These are phyloP conservation scores for Platysternon megacephalum DNA, from an alignment of 2,113 vertebrate genomes.

Conservation along the genomic window DNA sequence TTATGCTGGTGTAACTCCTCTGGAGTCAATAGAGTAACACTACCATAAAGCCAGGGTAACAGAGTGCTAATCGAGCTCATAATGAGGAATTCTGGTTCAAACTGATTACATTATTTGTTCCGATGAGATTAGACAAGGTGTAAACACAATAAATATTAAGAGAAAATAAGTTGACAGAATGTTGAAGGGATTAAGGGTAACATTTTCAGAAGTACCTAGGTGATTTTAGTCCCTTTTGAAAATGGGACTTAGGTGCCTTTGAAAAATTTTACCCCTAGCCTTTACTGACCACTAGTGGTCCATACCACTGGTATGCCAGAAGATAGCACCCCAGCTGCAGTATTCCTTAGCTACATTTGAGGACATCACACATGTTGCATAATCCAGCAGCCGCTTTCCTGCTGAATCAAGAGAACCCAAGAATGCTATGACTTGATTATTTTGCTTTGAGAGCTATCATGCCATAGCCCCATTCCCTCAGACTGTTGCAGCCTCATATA, in stretches of 20 bases:
- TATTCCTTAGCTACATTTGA: not conserved
- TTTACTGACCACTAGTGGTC: not conserved
- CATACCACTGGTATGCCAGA: not conserved
- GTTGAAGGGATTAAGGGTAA: not conserved
- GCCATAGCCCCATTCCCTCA: not conserved
- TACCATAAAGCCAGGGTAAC: not conserved
- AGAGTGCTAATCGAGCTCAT: not conserved
- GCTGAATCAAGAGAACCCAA: not conserved
- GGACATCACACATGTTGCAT: not conserved
- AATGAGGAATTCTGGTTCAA: not conserved
- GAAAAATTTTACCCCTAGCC: not conserved
- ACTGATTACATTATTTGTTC: not conserved
- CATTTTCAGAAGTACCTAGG: not conserved
- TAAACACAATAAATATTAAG: not conserved
- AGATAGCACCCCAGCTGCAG: not conserved
- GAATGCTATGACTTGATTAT: not conserved
- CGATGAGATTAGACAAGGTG: not conserved
- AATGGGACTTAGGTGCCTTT: not conserved
- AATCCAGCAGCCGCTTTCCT: not conserved
- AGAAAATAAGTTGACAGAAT: not conserved
- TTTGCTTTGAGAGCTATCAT: not conserved
- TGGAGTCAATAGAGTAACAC: not conserved
- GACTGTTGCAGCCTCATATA: not conserved
- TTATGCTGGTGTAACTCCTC: not conserved
- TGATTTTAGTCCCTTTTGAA: not conserved